A percentile compares a stretch with the other conserved stretches of the same genome.
Conservation (phyloP, 2,113 vertebrate species). For the Acrocephalus kingi region DNA sequence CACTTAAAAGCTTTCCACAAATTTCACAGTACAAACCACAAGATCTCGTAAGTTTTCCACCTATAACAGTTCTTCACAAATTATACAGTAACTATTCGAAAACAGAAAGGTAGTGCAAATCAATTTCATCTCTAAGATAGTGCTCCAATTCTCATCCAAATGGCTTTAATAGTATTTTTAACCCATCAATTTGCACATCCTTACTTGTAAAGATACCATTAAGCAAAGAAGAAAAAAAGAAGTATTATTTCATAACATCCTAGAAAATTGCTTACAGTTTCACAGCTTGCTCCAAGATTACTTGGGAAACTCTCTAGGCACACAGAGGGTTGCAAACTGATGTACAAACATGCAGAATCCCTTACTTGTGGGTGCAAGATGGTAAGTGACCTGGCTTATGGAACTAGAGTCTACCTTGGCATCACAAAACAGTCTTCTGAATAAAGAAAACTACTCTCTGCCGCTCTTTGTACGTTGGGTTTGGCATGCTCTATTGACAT, state of each 20-base stretch:
- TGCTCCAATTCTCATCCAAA: constrained; percentile 16
- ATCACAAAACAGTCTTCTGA: constrained; percentile 50
- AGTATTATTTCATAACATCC: constrained; percentile 42
- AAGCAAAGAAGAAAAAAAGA: constrained; percentile 40
- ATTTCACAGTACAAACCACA: constrained; percentile 40
- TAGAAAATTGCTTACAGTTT: constrained; percentile 36
- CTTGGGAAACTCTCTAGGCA: constrained; percentile 25
- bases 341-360: constrained; percentile 53
- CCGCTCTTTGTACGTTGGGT: not conserved
- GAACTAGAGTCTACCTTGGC: constrained; percentile 51
- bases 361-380: constrained; percentile 27
- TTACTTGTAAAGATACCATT: constrained; percentile 61
- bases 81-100: constrained; percentile 58
- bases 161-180: not conserved
- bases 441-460: constrained; percentile 58
- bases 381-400: constrained; percentile 29
- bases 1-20: constrained; percentile 29
- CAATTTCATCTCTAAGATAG: constrained; percentile 49
- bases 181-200: constrained; percentile 59
- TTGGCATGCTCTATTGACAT: constrained; percentile 53
- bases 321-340: constrained; percentile 24
- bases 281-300: constrained; percentile 66
- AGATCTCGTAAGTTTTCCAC: not conserved
- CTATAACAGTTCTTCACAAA: constrained; percentile 38
- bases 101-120: constrained; percentile 69